Base-by-base conservation (phyloP, 2,797 vertebrate genomes). In the Leptodactylus fallax region DNA sequence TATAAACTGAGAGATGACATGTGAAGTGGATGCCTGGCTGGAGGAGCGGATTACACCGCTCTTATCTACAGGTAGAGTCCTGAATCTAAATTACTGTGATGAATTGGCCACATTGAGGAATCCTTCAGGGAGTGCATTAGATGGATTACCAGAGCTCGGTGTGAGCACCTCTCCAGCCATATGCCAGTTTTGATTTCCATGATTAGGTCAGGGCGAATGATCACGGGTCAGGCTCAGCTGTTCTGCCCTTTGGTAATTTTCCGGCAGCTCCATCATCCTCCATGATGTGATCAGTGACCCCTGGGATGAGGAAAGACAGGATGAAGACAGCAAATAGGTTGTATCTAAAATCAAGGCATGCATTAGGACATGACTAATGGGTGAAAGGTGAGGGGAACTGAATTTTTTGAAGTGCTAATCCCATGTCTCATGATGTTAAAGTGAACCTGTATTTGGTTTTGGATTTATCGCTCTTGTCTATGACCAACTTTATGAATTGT, bases 111-210 rank as follows among this genome's bases (percentile, higher is more conserved):
- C 79, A 14, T 36, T 72, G 47, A 53, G 47, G 58, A 36, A 23
- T 77, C 45, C 77, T 71, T 67, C 36, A 14, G 65, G 82, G 77
- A 81, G 17, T 13, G n/a, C 55, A 23, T 85, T 69, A 80, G 76
- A 88, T 88, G 80, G 79, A 88, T 88, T 61, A 85, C 77, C 12
- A 61, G 76, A 55, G 58, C 76, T 16, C 6, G 9, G 47, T 25
- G 74, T 25, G 19, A n/a, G 10, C 87, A 49, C 76, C 55, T 67
- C 76, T 74, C 13, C 14, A 61, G 55, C 82, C 87, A 85, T 80
- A 83, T 80, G 82, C 55, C 87, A 85, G 76, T 25, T 85, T 13
- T 36, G 0, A 61, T 80, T 79, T 79, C 21, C 55, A 36, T 74
- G 63, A 85, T 85, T 61, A 63, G 77, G 55, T 80, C 65, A 23